These are phyloP conservation scores for Geotrupes spiniger DNA, from an alignment of 2,888 invertebrate genomes.

Conservation along the genomic window DNA sequence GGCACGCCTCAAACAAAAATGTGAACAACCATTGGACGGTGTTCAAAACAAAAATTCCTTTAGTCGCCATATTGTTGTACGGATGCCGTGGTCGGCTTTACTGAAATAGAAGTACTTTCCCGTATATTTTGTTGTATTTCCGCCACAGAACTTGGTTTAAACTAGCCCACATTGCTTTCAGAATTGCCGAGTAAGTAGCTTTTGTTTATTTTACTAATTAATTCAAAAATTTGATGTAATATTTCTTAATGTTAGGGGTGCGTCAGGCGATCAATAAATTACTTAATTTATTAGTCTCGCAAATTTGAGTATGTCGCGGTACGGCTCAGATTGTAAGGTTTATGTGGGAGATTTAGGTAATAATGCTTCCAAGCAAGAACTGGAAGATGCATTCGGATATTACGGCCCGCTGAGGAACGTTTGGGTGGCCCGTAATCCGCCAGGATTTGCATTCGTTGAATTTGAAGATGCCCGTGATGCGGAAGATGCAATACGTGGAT, in stretches of 20 bases:
- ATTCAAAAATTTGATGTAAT: not conserved
- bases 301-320: constrained; percentile 63
- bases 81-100: too few species aligned
- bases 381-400: constrained; percentile 89
- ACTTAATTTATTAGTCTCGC: constrained; percentile 3
- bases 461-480: constrained; percentile 92
- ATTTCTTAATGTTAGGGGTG: not conserved
- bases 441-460: constrained; percentile 93
- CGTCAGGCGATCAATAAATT: constrained; percentile 15
- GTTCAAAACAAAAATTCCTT: constrained; percentile 21
- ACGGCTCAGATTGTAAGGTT: constrained; percentile 86
- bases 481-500: constrained; percentile 77
- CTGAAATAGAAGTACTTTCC: too few species aligned
- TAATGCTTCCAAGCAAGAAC: constrained; percentile 87
- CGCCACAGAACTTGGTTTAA: too few species aligned
- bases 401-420: constrained; percentile 91
- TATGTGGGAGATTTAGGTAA: constrained; percentile 94
- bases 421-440: constrained; percentile 96
- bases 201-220: too few species aligned
- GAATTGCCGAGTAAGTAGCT: constrained; percentile 1
- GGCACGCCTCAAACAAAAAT: constrained; percentile 17
- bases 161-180: too few species aligned
- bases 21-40: constrained; percentile 17
- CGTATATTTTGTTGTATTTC: too few species aligned
- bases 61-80: constrained; percentile 17